These are phyloP conservation scores for Hesperia comma DNA, from an alignment of 2,888 invertebrate genomes.

Conservation along the genomic window DNA sequence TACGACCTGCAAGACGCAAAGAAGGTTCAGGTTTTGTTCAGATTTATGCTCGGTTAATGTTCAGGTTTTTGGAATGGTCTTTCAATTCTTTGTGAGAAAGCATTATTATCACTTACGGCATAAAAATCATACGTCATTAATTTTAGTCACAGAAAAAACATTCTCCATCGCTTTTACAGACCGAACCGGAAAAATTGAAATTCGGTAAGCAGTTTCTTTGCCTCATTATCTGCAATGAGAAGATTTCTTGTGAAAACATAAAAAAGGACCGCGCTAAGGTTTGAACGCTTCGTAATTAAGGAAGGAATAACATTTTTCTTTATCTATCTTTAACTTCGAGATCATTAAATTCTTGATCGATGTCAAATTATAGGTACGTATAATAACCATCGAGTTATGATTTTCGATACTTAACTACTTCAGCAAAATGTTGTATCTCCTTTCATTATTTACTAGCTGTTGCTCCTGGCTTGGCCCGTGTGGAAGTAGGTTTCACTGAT, in stretches of 20 bases:
- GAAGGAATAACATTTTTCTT: neutral
- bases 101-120: no score
- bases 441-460: no score
- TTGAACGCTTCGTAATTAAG: constrained; percentile 12
- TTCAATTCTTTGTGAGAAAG: no score
- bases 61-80: no score
- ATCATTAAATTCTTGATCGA: neutral
- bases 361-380: neutral
- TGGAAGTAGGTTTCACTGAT: no score
- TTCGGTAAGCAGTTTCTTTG: constrained; percentile 9
- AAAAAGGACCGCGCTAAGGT: constrained; percentile 2
- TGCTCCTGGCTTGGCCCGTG: no score
- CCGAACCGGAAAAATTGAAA: neutral
- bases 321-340: neutral
- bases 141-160: neutral
- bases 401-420: neutral
- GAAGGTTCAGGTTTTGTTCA: no score
- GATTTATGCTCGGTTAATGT: no score
- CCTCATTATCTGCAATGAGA: constrained; percentile 9
- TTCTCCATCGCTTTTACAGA: neutral
- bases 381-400: neutral
- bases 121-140: no score
- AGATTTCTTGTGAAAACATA: constrained; percentile 3
- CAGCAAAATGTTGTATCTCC: no score
- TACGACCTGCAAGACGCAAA: no score